These are phyloP conservation scores for Tetramorium parvispinum DNA, from an alignment of 1,140 invertebrate genomes.

Conservation along the genomic window DNA sequence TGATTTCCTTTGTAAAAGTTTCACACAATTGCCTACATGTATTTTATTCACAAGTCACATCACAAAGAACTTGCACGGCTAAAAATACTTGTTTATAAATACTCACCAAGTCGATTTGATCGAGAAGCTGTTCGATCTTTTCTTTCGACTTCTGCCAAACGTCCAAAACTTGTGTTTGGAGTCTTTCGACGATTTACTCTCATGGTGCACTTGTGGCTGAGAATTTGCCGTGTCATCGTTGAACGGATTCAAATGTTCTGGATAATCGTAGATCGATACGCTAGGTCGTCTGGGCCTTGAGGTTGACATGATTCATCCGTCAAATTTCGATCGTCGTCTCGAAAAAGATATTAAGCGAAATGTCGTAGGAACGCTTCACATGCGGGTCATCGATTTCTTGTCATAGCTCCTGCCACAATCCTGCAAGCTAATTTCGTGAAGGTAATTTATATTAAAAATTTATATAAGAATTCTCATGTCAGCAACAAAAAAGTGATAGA, in stretches of 20 bases:
- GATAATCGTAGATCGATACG: constrained; percentile 88
- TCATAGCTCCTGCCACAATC: constrained; percentile 22
- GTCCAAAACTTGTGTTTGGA: constrained; percentile 82
- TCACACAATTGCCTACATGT: background rate
- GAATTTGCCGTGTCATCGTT: constrained; percentile 86
- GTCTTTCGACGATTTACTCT: constrained; percentile 77
- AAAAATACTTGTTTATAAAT: background rate
- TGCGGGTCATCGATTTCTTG: constrained; percentile 59
- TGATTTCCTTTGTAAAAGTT: background rate
- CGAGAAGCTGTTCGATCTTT: constrained; percentile 81
- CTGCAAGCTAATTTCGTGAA: constrained; percentile 37
- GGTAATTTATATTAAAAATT: background rate
- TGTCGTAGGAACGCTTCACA: constrained; percentile 8
- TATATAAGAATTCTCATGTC: background rate
- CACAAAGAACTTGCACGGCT: background rate
- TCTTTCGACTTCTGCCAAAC: constrained; percentile 81
- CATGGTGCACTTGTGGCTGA: constrained; percentile 67
- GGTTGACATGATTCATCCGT: constrained; percentile 76
- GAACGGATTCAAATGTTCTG: constrained; percentile 91
- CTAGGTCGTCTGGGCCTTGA: constrained; percentile 76
- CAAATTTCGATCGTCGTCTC: constrained; percentile 31
- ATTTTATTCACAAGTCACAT: background rate
- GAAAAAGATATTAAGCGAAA: constrained; percentile 12
- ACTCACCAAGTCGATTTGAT: constrained; percentile 82
- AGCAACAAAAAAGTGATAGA: background rate